Percentiles rank a stretch among this genome's conserved stretches.
Evolutionary conservation across 2,113 vertebrate species (phyloP).

Genomic region (Chamaetylas fuelleborni): DNA sequence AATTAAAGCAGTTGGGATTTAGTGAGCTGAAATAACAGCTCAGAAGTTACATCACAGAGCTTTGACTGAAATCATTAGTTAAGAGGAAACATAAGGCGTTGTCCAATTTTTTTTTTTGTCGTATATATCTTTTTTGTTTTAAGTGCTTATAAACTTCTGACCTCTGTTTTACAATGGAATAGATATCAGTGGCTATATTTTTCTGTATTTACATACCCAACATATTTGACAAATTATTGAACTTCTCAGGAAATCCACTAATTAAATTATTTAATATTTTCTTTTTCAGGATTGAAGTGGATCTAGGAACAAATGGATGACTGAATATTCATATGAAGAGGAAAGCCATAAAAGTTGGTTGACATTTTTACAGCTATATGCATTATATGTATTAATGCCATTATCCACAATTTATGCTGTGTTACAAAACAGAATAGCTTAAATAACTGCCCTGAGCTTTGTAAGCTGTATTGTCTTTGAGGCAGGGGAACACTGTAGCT

Average conservation of each 20-base stretch:
- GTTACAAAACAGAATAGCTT: background rate
- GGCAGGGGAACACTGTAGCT: background rate
- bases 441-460: background rate
- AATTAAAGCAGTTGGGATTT: background rate
- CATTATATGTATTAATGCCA: background rate
- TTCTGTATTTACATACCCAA: background rate
- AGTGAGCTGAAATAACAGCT: background rate
- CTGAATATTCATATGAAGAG: conserved; percentile 75
- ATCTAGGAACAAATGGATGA: conserved; percentile 67
- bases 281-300: conserved; percentile 71
- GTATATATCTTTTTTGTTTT: background rate
- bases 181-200: background rate
- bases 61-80: background rate
- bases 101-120: rapidly evolving
- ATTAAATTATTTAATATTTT: conserved; percentile 2
- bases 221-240: background rate
- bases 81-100: background rate
- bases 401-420: background rate
- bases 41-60: background rate
- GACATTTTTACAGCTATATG: conserved; percentile 29
- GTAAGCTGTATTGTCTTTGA: background rate
- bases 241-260: background rate
- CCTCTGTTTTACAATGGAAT: background rate
- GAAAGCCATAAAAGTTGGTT: conserved; percentile 77
- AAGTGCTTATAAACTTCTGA: background rate